Conservation (phyloP, 35 echinoderm and acorn worm species). For the Acanthaster planci region DNA sequence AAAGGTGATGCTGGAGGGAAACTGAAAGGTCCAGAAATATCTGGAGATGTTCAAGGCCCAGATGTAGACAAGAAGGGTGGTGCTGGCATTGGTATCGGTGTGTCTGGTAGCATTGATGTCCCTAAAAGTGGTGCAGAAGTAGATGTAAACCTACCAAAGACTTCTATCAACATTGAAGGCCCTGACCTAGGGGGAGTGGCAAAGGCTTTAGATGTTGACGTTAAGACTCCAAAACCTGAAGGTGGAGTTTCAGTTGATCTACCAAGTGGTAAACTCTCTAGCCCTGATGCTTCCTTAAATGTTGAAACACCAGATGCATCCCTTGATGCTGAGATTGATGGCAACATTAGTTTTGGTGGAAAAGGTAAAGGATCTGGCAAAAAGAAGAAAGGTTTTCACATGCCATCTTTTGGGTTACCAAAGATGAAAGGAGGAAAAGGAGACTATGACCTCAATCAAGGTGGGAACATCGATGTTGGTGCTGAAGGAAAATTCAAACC, state of each 20-base stretch:
- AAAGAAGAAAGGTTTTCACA: constrained; percentile 6
- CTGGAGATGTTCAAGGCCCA: constrained; percentile 43
- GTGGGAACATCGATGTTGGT: constrained; percentile 39
- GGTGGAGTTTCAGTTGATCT: constrained; percentile 20
- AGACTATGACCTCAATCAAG: constrained; percentile 22
- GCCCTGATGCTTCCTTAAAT: too few species aligned
- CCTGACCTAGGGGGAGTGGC: constrained; percentile 2
- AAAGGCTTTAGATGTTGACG: constrained; percentile 19
- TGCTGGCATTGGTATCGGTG: constrained; percentile 49
- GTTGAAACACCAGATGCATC: constrained; percentile 41
- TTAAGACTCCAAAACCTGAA: constrained; percentile 23
- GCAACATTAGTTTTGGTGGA: constrained; percentile 45
- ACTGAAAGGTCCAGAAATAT: constrained; percentile 17
- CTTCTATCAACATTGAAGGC: constrained; percentile 33
- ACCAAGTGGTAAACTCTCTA: neutral
- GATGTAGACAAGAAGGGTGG: constrained; percentile 69
- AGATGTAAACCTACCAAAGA: constrained; percentile 42
- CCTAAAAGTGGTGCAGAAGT: constrained; percentile 35
- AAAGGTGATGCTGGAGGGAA: constrained; percentile 63
- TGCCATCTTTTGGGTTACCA: constrained; percentile 31
- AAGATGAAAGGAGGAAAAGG: constrained; percentile 46
- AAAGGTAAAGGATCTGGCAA: constrained; percentile 43
- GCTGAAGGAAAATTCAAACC: constrained; percentile 31
- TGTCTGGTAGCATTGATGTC: constrained; percentile 40
- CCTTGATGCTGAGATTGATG: constrained; percentile 36